These are phyloP conservation scores for Pomacea canaliculata DNA, from an alignment of 2,888 invertebrate species.

Conservation along the genomic window DNA sequence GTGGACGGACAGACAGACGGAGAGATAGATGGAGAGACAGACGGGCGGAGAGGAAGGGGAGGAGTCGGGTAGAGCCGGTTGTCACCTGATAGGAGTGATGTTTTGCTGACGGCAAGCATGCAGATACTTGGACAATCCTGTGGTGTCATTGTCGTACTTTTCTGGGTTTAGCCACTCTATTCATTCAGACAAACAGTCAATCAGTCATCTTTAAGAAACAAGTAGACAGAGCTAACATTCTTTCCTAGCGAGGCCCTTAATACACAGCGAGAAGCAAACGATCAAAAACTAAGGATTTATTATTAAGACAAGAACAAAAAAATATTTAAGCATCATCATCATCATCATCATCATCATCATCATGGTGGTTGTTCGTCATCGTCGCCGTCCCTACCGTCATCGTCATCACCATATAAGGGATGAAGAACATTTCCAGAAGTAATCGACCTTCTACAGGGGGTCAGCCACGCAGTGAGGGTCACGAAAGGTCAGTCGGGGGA, in stretches of 20 bases:
- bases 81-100: slow-evolving; percentile 24
- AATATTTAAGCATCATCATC: too few relatives aligned
- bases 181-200: background rate
- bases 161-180: slow-evolving; percentile 28
- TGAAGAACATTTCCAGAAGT: too few relatives aligned
- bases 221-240: background rate
- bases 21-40: background rate
- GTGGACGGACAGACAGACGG: background rate
- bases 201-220: background rate
- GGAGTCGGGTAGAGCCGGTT: background rate
- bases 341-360: too few relatives aligned
- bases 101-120: slow-evolving; percentile 22
- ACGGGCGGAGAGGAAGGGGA: background rate
- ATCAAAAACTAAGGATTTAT: too few relatives aligned
- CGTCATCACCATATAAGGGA: too few relatives aligned
- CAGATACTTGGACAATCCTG: slow-evolving; percentile 24
- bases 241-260: background rate
- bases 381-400: too few relatives aligned
- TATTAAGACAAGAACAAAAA: too few relatives aligned
- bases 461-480: too few relatives aligned
- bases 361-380: too few relatives aligned
- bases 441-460: too few relatives aligned
- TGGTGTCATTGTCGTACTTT: slow-evolving; percentile 29
- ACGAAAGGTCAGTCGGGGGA: too few relatives aligned
- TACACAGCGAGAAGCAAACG: too few relatives aligned